Evolutionary conservation across 35 echinoderm and acorn worm genomes (phyloP).

Genomic region (Holothuria glaberrima): DNA sequence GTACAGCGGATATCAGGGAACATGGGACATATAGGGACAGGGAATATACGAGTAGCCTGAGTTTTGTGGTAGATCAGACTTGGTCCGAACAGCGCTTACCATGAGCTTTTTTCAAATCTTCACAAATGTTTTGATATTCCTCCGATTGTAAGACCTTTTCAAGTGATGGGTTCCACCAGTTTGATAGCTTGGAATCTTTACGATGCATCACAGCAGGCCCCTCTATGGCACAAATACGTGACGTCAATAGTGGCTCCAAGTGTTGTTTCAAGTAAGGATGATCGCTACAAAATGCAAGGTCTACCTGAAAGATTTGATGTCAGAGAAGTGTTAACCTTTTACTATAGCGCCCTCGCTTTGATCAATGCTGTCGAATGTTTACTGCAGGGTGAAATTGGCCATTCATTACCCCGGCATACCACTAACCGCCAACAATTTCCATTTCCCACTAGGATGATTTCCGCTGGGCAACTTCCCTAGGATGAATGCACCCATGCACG

Average conservation of each 20-base stretch:
- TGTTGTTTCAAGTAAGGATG: constrained; percentile 6
- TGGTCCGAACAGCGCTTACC: constrained; percentile 9
- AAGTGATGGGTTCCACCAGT: constrained; percentile 53
- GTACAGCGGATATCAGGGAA: too few relatives aligned
- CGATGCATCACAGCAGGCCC: constrained; percentile 53
- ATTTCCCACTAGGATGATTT: too few relatives aligned
- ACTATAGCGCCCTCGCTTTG: too few relatives aligned
- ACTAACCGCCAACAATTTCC: too few relatives aligned
- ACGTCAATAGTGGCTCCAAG: not conserved
- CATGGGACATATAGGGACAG: too few relatives aligned
- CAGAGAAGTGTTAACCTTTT: not conserved
- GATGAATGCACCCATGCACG: too few relatives aligned
- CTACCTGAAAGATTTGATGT: not conserved
- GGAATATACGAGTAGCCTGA: too few relatives aligned
- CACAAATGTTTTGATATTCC: constrained; percentile 36
- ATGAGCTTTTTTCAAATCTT: constrained; percentile 12
- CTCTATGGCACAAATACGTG: constrained; percentile 8
- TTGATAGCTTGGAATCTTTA: constrained; percentile 26
- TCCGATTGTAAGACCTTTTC: not conserved
- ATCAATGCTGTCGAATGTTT: too few relatives aligned
- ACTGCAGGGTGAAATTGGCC: too few relatives aligned
- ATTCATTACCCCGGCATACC: too few relatives aligned
- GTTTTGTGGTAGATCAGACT: too few relatives aligned
- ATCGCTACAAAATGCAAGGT: constrained; percentile 32
- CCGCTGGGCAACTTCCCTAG: too few relatives aligned